Base-by-base conservation (phyloP, 2,888 invertebrate genomes). In the Archips xylosteana region DNA sequence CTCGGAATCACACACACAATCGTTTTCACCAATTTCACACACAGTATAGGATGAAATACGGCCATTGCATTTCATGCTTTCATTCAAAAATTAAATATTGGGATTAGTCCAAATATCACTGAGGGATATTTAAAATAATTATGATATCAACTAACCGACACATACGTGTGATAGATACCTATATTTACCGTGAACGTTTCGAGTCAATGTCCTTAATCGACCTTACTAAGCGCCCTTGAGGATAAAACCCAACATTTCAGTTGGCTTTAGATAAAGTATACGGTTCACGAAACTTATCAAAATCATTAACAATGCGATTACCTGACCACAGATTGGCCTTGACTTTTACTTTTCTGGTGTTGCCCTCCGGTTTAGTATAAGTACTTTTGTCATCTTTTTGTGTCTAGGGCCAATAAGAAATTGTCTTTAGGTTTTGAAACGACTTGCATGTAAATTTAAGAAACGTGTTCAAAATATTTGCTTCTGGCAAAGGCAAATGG, bases 241-340 rank as follows among this genome's bases (percentile, higher is more conserved):
- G 6, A 42, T 57, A 61, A 62, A 67, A 47, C 51, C 32, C 66
- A 60, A 39, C 39, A 51, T 32, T 62, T 68, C 57, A 63, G 57
- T 47, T 42, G 15, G 49, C 71, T 71, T 54, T 36, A 57, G 39
- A 36, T 54, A 59, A 57, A 15, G 57, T 57, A 32, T 61, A 72
- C 34, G 36, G 47, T 15, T 47, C 61, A 32, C 61, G 59, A 65
- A 64, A 66, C 49, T 61, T 71, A 68, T 68, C 63, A 68, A 68
- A 73, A 73, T 57, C 45, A 68, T 68, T 36, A 51, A 62, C 57
- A 59, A 49, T 32, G 63, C 57, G 57, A 68, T 57, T 73, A 63
- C 57, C 67, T 47, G 57, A 47, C 57, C 63, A 47, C 54, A 54
- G 47, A 36, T 9, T 47, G 67, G 45, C 72, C 67, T 72, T 72